Percentiles rank a stretch among this genome's conserved stretches.
These are phyloP conservation scores for Nomada ruficornis DNA, from an alignment of 2,888 invertebrate species.

Conservation along the genomic window DNA sequence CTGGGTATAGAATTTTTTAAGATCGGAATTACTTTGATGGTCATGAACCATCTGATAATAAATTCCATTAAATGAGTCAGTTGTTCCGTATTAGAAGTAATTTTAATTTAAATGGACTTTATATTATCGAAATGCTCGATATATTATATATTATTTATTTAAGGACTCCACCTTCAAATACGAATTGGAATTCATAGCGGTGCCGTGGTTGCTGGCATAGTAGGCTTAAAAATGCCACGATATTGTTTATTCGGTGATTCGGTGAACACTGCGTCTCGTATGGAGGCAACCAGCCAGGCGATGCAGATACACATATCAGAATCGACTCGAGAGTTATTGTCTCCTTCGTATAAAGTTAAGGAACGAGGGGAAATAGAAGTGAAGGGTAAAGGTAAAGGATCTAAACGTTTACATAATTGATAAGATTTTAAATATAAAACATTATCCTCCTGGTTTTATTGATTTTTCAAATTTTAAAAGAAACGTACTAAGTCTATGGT, in stretches of 20 bases:
- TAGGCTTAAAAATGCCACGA: slow-evolving; percentile 96
- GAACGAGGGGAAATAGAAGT: slow-evolving; percentile 94
- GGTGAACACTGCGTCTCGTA: slow-evolving; percentile 95
- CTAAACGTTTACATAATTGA: not conserved
- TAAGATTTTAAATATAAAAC: not conserved
- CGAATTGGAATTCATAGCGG: slow-evolving; percentile 96
- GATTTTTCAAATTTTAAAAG: too few relatives aligned
- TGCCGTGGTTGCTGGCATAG: slow-evolving; percentile 96
- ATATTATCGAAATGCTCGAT: not conserved
- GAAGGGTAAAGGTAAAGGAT: slow-evolving; percentile 92
- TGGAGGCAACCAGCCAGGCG: slow-evolving; percentile 96
- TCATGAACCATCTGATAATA: too few relatives aligned
- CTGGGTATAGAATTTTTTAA: too few relatives aligned
- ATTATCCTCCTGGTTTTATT: not conserved
- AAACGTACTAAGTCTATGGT: too few relatives aligned
- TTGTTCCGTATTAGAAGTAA: too few relatives aligned
- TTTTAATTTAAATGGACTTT: not conserved
- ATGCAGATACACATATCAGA: slow-evolving; percentile 98
- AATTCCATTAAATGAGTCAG: too few relatives aligned
- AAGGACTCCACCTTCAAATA: slow-evolving; percentile 92
- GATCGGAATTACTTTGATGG: too few relatives aligned
- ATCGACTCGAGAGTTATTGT: slow-evolving; percentile 91
- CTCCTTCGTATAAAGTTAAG: slow-evolving; percentile 89
- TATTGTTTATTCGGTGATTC: slow-evolving; percentile 94
- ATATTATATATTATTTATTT: not conserved